Evolutionary conservation across 2,888 invertebrate genomes (phyloP).

Genomic region (Drosophila austrosaltans): DNA sequence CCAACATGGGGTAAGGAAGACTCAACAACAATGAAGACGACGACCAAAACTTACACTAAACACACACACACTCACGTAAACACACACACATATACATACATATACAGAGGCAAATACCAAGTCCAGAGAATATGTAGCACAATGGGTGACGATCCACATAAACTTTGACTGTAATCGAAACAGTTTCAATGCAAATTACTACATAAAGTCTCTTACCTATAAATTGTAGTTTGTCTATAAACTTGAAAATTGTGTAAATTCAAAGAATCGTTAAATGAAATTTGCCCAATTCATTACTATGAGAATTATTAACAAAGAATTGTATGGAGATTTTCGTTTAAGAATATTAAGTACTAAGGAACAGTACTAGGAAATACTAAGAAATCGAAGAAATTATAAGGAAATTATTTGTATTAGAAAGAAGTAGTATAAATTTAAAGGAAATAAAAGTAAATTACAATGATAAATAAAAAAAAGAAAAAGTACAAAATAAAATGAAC

Average conservation of each 20-base stretch:
- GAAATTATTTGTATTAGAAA: too few species aligned
- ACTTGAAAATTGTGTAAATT: slow-evolving; percentile 37
- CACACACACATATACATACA: slow-evolving; percentile 14
- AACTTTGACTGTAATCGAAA: slow-evolving; percentile 26
- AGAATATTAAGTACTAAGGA: too few species aligned
- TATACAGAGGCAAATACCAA: slow-evolving; percentile 35
- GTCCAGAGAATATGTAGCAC: slow-evolving; percentile 61
- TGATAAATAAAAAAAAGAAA: too few species aligned
- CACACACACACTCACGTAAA: slow-evolving; percentile 38
- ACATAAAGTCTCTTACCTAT: slow-evolving; percentile 34
- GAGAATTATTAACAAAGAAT: not conserved
- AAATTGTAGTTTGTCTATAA: slow-evolving; percentile 38
- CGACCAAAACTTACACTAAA: slow-evolving; percentile 70
- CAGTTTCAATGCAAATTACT: slow-evolving; percentile 46
- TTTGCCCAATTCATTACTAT: not conserved
- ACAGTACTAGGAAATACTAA: too few species aligned
- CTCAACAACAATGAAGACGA: slow-evolving; percentile 69
- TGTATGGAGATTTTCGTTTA: too few species aligned
- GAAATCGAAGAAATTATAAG: too few species aligned
- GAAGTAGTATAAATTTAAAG: too few species aligned
- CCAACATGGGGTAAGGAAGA: not conserved
- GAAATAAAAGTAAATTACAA: too few species aligned
- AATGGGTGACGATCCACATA: slow-evolving; percentile 55
- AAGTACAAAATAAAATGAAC: too few species aligned
- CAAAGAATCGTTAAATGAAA: not conserved